These are phyloP conservation scores for Indicator indicator DNA, from an alignment of 2,113 vertebrate genomes.

Conservation along the genomic window DNA sequence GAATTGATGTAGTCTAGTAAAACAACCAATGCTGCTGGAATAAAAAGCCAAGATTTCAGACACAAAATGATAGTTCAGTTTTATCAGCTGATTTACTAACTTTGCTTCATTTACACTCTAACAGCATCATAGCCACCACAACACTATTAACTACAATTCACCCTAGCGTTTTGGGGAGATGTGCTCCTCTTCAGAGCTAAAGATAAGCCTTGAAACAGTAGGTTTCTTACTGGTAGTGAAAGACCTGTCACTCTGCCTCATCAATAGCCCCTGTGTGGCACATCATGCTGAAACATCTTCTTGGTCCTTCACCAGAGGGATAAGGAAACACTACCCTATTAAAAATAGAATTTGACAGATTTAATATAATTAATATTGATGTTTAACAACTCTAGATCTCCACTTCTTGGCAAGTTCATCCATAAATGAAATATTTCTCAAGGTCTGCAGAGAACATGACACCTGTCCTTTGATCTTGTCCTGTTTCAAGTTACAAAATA, in stretches of 20 bases:
- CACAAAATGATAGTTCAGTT: not conserved
- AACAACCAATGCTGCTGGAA: not conserved
- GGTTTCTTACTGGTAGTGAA: not conserved
- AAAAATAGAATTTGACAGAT: slow-evolving; percentile 19
- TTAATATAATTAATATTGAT: slow-evolving; percentile 63
- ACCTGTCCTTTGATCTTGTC: slow-evolving; percentile 22
- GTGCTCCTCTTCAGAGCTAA: not conserved
- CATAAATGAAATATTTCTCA: slow-evolving; percentile 64
- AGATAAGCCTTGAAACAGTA: not conserved
- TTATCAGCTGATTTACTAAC: not conserved
- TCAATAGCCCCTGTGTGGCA: accelerated
- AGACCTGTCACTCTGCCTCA: not conserved
- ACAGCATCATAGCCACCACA: not conserved
- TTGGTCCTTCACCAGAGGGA: not conserved
- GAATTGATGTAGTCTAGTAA: not conserved
- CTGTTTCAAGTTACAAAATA: slow-evolving; percentile 27
- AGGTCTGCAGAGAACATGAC: slow-evolving; percentile 21
- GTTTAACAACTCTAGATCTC: slow-evolving; percentile 37
- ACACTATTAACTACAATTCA: not conserved
- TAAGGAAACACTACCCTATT: not conserved
- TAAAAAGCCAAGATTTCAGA: not conserved
- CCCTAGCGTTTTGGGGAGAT: not conserved
- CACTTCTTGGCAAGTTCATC: slow-evolving; percentile 50
- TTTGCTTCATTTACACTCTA: not conserved
- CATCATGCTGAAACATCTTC: not conserved